Evolutionary conservation across 2,888 invertebrate species (phyloP), one percentile per base, ranked within the genome.

Genomic region (Plagodis dolabraria): DNA sequence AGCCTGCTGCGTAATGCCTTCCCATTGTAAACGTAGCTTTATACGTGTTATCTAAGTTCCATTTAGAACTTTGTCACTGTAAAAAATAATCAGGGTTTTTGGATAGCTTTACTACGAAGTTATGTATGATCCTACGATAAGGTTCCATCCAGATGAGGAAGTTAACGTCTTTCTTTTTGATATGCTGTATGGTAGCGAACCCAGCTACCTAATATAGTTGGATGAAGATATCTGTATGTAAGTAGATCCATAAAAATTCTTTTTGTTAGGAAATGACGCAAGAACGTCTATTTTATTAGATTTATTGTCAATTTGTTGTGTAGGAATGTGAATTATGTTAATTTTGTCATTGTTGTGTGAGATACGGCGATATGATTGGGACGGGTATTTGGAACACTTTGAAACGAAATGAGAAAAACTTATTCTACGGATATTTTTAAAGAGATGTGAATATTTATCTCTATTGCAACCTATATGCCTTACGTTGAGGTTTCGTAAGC

Each of bases 161-260:
- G n/a, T 38, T 22, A 22, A 22, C 22, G 22, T 22, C 22, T 22
- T 22, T 22, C 1, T 11, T 33, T 22, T 36, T 7, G 22, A 5
- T 34, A 40, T 8, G 36, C 11, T 11, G n/a, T 33, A 38, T 61
- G 45, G 60, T 61, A 61, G 60, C 60, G 6, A 40, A 33, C 9
- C 6, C 36, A 45, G 60, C 60, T 61, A 61, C 60, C 53, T 61
- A 49, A 57, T 49, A 45, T 42, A 44, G 33, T 33, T 33, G 49
- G 49, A 68, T 68, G 53, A 66, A 68, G 64, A 65, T 63, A 63
- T 66, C 64, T 40, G 47, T 57, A 53, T 65, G 48, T 65, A 68
- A 53, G 66, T 63, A 52, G 61, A 61, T 40, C 59, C 47, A 59
- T 68, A 58, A 66, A 62, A 63, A 59, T 60, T 45, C 58, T 54